Conservation (phyloP, 2,797 vertebrate species). For the Danionella dracula region DNA sequence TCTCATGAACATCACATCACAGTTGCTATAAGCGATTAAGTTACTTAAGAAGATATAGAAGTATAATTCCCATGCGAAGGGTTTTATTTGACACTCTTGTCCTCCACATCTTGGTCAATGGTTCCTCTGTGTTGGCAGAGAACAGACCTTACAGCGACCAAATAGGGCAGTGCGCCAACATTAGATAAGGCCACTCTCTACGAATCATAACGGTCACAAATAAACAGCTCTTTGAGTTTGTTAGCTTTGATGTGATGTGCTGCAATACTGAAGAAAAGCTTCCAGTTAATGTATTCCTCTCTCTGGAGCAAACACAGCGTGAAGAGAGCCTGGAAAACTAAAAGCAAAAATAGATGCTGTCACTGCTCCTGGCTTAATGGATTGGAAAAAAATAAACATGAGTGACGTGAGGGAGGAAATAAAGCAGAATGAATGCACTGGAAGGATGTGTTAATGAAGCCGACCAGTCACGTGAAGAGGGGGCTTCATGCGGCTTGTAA, state of each 20-base stretch:
- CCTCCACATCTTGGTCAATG: not conserved
- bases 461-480: slow-evolving; percentile 21
- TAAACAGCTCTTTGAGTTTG: slow-evolving; percentile 30
- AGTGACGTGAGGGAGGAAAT: slow-evolving; percentile 47
- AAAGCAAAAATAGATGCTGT: slow-evolving; percentile 46
- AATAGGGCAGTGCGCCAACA: slow-evolving; percentile 10
- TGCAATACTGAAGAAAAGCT: not conserved
- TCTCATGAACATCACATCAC: not conserved
- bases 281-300: slow-evolving; percentile 18
- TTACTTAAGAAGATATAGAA: not conserved
- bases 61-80: not conserved
- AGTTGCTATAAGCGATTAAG: not conserved
- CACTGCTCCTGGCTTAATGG: slow-evolving; percentile 53
- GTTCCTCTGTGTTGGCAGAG: not conserved
- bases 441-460: slow-evolving; percentile 39
- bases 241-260: slow-evolving; percentile 39
- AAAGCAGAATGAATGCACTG: slow-evolving; percentile 59
- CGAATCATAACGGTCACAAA: slow-evolving; percentile 25
- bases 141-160: slow-evolving; percentile 12
- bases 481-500: slow-evolving; percentile 41
- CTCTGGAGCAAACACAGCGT: not conserved
- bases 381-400: slow-evolving; percentile 61
- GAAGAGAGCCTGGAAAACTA: not conserved
- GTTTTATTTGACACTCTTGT: not conserved
- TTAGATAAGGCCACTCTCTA: slow-evolving; percentile 15